Percentiles rank a stretch among this genome's conserved stretches.
Evolutionary conservation across 2,888 invertebrate genomes (phyloP).

Genomic region (Drosophila merina): DNA sequence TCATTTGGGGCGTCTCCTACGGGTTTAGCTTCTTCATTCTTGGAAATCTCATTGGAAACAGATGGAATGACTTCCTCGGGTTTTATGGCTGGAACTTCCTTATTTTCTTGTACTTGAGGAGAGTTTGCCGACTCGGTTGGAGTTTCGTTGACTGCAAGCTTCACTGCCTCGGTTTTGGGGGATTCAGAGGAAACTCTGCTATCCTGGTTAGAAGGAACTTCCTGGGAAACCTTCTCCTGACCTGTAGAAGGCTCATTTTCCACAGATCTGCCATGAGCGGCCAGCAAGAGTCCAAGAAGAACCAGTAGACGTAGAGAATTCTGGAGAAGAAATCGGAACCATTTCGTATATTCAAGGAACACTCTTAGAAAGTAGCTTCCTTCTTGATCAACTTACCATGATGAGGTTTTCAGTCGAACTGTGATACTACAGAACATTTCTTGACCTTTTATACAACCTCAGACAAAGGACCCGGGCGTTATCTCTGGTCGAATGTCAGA

Average conservation of each 20-base stretch:
- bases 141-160: constrained; percentile 4
- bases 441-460: constrained; percentile 54
- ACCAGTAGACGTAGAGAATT: constrained; percentile 35
- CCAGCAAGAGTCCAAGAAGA: constrained; percentile 38
- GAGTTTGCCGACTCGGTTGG: not conserved
- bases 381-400: constrained; percentile 56
- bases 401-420: constrained; percentile 61
- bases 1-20: not conserved
- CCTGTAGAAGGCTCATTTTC: not conserved
- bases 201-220: not conserved
- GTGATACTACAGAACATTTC: constrained; percentile 29
- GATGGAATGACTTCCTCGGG: not conserved
- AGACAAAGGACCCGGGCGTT: constrained; percentile 29
- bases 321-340: constrained; percentile 17
- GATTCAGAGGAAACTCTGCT: not conserved
- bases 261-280: constrained; percentile 46
- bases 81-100: not conserved
- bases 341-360: not conserved
- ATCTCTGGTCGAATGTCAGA: constrained; percentile 28
- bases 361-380: not conserved
- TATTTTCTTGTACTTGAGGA: not conserved
- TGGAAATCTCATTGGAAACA: constrained; percentile 11
- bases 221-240: constrained; percentile 9
- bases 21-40: not conserved
- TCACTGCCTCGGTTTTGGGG: not conserved